Evolutionary conservation across 2,888 invertebrate species (phyloP).

Genomic region (Cosmia pyralina): DNA sequence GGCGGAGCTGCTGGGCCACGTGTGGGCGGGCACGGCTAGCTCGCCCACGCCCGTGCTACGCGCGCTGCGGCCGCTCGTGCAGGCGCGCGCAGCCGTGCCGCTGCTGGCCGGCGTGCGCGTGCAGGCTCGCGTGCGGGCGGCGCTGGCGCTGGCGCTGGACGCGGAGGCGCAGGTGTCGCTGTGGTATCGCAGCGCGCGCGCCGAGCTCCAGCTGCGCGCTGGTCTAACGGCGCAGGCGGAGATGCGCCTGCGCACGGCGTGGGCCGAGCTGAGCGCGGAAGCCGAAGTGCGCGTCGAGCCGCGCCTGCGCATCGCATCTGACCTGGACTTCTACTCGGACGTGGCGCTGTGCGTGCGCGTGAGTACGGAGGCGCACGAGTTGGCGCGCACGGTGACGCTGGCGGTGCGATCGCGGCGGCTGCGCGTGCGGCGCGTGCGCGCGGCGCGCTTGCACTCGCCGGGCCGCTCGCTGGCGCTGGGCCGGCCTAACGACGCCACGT

Average conservation of each 20-base stretch:
- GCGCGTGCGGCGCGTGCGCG: slow-evolving; percentile 54
- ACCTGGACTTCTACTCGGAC: slow-evolving; percentile 81
- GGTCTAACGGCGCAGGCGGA: slow-evolving; percentile 56
- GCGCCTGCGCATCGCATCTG: slow-evolving; percentile 68
- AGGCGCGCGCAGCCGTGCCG: slow-evolving; percentile 40
- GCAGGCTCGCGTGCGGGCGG: slow-evolving; percentile 52
- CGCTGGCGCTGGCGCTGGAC: slow-evolving; percentile 63
- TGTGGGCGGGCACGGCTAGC: slow-evolving; percentile 83
- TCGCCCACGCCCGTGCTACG: slow-evolving; percentile 77
- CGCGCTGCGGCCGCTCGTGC: slow-evolving; percentile 57
- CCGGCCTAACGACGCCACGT: slow-evolving; percentile 74
- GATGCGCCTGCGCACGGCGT: slow-evolving; percentile 67
- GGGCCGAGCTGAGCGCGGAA: slow-evolving; percentile 57
- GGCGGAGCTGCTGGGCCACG: slow-evolving; percentile 81
- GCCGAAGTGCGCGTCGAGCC: slow-evolving; percentile 44
- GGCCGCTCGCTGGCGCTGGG: slow-evolving; percentile 80
- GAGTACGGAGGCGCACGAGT: slow-evolving; percentile 53
- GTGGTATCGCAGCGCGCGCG: slow-evolving; percentile 61
- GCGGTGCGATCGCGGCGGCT: slow-evolving; percentile 30
- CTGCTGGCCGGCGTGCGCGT: slow-evolving; percentile 56
- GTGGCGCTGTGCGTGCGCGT: slow-evolving; percentile 81
- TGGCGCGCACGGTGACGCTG: slow-evolving; percentile 34
- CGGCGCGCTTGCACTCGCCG: slow-evolving; percentile 71
- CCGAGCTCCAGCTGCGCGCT: slow-evolving; percentile 56
- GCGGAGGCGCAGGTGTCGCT: slow-evolving; percentile 60